A percentile compares a stretch with the other conserved stretches of the same genome.
Conservation (phyloP, 2,113 vertebrate species). For the Podarcis cretensis region DNA sequence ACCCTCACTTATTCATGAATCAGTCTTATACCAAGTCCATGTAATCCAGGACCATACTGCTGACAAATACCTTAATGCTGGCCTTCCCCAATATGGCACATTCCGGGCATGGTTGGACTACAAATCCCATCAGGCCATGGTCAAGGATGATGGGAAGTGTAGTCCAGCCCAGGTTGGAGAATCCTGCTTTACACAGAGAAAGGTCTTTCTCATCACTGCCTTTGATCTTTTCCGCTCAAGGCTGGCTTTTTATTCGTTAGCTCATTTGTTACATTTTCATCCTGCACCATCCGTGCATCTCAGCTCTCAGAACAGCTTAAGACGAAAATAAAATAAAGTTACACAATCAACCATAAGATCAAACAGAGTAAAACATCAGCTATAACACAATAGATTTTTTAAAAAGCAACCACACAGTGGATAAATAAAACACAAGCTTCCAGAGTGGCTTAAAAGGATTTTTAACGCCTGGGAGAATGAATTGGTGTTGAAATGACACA, state of each 20-base stretch:
- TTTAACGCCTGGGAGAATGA: not conserved
- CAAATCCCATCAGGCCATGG: not conserved
- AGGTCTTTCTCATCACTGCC: not conserved
- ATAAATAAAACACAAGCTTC: not conserved
- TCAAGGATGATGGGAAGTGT: no score
- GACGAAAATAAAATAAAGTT: not conserved
- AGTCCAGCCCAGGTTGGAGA: not conserved
- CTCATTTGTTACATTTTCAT: not conserved
- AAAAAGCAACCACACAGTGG: not conserved
- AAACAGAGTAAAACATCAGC: not conserved
- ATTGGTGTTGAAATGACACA: not conserved
- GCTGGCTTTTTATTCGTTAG: not conserved
- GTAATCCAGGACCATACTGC: not conserved
- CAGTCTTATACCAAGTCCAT: not conserved
- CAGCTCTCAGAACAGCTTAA: not conserved
- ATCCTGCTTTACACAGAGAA: not conserved
- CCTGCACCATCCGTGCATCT: not conserved
- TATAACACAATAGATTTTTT: no score
- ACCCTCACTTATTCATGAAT: not conserved
- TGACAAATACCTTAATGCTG: not conserved
- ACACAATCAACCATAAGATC: not conserved
- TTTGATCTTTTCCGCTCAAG: not conserved
- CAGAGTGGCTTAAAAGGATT: not conserved
- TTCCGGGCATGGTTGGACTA: not conserved
- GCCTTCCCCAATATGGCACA: not conserved